phyloP scores from a whole-genome alignment of 2,113 vertebrate genomes.

The Nannobrachium achirus region DNA sequence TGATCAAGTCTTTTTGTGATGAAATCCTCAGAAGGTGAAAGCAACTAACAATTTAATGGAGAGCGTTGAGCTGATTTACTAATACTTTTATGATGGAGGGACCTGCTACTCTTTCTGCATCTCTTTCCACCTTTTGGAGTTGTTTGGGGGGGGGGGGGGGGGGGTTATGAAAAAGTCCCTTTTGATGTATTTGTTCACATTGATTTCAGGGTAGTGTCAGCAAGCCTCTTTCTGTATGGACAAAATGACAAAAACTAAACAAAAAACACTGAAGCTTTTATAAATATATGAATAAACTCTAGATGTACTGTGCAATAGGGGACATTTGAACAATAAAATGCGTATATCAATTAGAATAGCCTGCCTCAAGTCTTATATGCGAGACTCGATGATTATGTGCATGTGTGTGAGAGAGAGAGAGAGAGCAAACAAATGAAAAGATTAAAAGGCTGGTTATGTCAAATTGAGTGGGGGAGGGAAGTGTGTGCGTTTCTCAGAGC shows the following conservation, averaged over 20 bases:
- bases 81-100: slow-evolving; percentile 11
- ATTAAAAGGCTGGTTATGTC: too few relatives aligned
- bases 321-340: slow-evolving; percentile 72
- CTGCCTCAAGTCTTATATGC: slow-evolving; percentile 27
- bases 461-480: too few relatives aligned
- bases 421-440: too few relatives aligned
- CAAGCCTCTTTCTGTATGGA: slow-evolving; percentile 41
- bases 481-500: too few relatives aligned
- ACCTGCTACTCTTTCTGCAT: slow-evolving; percentile 7
- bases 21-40: not conserved
- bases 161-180: slow-evolving; percentile 4
- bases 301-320: slow-evolving; percentile 67
- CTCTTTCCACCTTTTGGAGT: slow-evolving; percentile 28
- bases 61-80: slow-evolving; percentile 1
- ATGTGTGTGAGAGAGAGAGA: not conserved
- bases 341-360: slow-evolving; percentile 42
- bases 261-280: slow-evolving; percentile 38
- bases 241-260: slow-evolving; percentile 17
- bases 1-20: slow-evolving; percentile 1
- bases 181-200: slow-evolving; percentile 34
- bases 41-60: slow-evolving; percentile 15
- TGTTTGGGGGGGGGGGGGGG: not conserved
- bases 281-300: slow-evolving; percentile 61
- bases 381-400: not conserved
- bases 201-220: slow-evolving; percentile 47